Percentiles rank a stretch among this genome's conserved stretches.
These are phyloP conservation scores for Cyprinodon brontotheroides DNA, from an alignment of 2,113 vertebrate genomes.

Conservation along the genomic window DNA sequence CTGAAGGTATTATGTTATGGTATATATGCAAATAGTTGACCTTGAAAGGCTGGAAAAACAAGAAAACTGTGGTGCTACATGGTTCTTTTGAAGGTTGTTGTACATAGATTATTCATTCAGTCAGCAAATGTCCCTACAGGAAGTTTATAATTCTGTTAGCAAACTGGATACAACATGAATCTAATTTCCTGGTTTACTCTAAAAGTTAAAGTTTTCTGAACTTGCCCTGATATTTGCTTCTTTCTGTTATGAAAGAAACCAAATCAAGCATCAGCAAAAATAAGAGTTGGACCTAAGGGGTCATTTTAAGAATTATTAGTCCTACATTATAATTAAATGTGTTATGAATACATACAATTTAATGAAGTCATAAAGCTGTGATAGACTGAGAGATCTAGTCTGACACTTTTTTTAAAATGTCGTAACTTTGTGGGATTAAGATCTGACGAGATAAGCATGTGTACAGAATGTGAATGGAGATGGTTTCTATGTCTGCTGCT, in stretches of 20 bases:
- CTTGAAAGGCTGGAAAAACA: too few species aligned
- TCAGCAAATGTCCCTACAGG: neutral
- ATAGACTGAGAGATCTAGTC: neutral
- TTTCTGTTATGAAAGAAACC: too few species aligned
- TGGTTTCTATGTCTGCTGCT: constrained; percentile 69
- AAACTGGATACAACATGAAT: neutral
- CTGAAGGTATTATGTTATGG: too few species aligned
- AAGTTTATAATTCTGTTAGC: neutral
- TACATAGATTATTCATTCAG: neutral
- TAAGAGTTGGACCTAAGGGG: neutral
- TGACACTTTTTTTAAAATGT: neutral
- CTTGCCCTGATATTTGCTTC: too few species aligned
- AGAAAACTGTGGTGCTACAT: too few species aligned
- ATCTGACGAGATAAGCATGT: constrained; percentile 14
- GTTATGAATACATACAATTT: too few species aligned
- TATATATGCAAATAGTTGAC: too few species aligned
- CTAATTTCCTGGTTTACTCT: neutral
- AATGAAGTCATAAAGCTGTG: constrained; percentile 9
- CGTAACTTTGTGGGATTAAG: constrained; percentile 7
- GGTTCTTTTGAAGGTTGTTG: neutral
- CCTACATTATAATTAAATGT: too few species aligned
- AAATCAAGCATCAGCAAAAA: neutral
- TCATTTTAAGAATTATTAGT: neutral
- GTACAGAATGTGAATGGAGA: constrained; percentile 60
- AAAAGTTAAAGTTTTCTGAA: neutral